Base-by-base conservation (phyloP, 2,888 invertebrate genomes). In the Aphrophora alni region DNA sequence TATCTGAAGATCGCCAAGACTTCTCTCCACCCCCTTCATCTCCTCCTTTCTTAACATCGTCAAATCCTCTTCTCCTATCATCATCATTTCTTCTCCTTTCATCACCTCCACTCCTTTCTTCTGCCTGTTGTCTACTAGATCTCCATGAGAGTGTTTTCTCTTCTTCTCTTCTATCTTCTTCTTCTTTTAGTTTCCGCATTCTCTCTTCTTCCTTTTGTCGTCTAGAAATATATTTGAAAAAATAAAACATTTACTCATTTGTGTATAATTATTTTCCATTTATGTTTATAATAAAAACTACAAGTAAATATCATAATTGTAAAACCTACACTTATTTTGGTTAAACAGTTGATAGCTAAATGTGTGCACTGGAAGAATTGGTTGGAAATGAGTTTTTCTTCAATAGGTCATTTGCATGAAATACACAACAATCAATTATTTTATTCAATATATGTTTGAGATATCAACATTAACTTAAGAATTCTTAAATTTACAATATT, bases 171-270 rank as follows among this genome's bases (percentile, higher is more conserved):
- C 74, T 59, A 21, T 59, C 59, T 21, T 59, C 59, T 21, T 59
- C 59, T 21, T 59, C 59, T 59, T 59, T 59, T 17, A 93, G 88
- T 85, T 92, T 92, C 3, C 92, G 90, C 74, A 93, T 92, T 0
- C 93, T 91, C 84, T 95, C 95, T 8, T 93, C 94, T 82, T 95
- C 94, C 85, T 92, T 92, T 21, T 92, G 93, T 68, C 93, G 90
- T 0, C 90, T 91, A 84, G 92, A 92, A 21, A 93, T 93, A 4
- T 92, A 92, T 0, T 90, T 5, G 8, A 3, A 5, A 5, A 33
- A 33, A 33, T 33, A 33, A 33, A 33, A 5, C 3, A 5, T 33
- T 84, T 91, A 89, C 87, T 92, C 92, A 87, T 92, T 94, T 87
- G 90, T 93, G 88, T 75, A 83, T 82, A 69, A 8, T 69, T 21